Evolutionary conservation across 2,888 invertebrate species (phyloP).

Genomic region (Platycnemis pennipes): DNA sequence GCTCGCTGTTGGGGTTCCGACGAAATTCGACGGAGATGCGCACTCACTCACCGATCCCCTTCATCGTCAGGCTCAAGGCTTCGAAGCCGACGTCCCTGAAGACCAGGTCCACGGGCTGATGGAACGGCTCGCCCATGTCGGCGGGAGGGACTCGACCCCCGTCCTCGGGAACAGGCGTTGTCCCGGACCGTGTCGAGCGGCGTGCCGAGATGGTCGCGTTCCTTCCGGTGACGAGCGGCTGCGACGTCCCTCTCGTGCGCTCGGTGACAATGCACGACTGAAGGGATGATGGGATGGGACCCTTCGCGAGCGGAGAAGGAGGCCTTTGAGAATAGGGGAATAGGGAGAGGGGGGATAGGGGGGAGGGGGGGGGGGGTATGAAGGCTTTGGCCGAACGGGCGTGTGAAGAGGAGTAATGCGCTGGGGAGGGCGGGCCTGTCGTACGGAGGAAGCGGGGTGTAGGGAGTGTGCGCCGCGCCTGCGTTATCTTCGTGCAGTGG

Average conservation of each 20-base stretch:
- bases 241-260: background rate
- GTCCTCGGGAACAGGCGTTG: background rate
- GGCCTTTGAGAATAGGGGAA: too few species aligned
- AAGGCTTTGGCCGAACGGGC: background rate
- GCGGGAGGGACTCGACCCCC: background rate
- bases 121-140: background rate
- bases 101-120: background rate
- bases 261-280: constrained; percentile 5
- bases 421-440: background rate
- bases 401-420: constrained; percentile 7
- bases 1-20: background rate
- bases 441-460: background rate
- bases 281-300: background rate
- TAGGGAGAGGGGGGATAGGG: background rate
- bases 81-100: background rate
- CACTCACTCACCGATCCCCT: constrained; percentile 5
- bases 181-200: background rate
- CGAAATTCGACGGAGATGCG: background rate
- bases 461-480: background rate
- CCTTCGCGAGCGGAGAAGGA: background rate
- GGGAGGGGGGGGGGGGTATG: background rate
- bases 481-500: background rate
- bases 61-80: background rate
- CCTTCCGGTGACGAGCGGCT: background rate
- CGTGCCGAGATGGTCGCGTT: background rate